Conservation (phyloP, 2,888 invertebrate genomes). For the Onthophagus sagittarius region DNA sequence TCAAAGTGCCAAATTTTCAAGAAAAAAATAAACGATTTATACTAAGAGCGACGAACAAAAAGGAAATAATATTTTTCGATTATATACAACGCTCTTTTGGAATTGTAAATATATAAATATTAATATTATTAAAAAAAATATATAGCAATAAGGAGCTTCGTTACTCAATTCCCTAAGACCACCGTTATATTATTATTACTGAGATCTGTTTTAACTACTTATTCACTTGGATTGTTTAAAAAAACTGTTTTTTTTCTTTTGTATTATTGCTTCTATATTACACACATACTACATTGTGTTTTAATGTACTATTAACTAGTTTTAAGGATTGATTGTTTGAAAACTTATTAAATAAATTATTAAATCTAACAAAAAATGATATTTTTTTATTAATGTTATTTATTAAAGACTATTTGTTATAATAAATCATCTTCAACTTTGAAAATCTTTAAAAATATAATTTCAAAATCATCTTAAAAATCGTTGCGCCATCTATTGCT, state of each 20-base stretch:
- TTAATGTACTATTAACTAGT: constrained; percentile 30
- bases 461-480: too few species aligned
- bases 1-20: constrained; percentile 24
- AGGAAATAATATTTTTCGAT: background rate
- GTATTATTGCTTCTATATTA: constrained; percentile 13
- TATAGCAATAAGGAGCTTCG: background rate
- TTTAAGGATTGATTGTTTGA: constrained; percentile 30
- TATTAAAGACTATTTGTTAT: too few species aligned
- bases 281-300: constrained; percentile 22
- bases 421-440: too few species aligned
- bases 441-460: too few species aligned
- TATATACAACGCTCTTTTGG: background rate
- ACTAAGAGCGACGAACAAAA: background rate
- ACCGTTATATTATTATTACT: background rate
- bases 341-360: constrained; percentile 29
- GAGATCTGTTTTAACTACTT: background rate
- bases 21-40: background rate
- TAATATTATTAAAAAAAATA: background rate
- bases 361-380: constrained; percentile 17
- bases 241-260: constrained; percentile 21
- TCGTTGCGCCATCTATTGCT: too few species aligned
- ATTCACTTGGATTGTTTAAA: constrained; percentile 22
- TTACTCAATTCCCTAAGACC: background rate
- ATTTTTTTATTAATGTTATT: too few species aligned
- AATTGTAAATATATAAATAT: background rate